Conservation (phyloP, 2,888 invertebrate species). For the Cylindroiulus punctatus region DNA sequence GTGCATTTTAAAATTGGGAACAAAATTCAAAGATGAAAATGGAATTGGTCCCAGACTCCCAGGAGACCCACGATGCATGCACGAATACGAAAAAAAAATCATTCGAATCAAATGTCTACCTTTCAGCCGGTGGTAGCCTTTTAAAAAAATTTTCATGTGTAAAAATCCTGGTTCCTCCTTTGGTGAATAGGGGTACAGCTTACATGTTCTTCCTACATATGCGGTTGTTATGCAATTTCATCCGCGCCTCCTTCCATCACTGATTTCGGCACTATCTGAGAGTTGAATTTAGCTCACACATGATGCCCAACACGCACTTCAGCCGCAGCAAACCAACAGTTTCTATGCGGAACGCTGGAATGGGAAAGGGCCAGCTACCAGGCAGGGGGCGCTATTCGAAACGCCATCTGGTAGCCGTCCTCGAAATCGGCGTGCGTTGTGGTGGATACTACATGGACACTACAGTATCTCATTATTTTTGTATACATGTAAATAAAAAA, state of each 20-base stretch:
- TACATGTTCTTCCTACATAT: neutral
- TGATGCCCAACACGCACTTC: neutral
- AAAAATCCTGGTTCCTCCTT: neutral
- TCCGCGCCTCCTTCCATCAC: neutral
- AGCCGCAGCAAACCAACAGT: neutral
- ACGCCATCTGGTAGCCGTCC: neutral
- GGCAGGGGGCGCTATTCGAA: neutral
- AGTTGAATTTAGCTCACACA: conserved; percentile 47
- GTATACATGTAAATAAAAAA: neutral
- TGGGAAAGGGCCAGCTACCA: neutral
- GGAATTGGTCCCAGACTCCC: neutral
- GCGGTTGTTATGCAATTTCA: conserved; percentile 22
- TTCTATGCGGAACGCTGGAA: neutral
- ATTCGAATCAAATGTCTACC: neutral
- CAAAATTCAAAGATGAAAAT: neutral
- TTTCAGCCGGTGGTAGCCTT: conserved; percentile 15
- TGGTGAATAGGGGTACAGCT: neutral
- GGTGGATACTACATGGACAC: neutral
- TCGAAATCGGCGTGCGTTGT: neutral
- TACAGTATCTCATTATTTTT: no score
- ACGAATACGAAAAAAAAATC: neutral
- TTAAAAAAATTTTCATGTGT: neutral
- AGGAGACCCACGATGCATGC: no score
- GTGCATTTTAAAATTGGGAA: no score
- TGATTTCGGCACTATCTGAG: neutral